These are phyloP conservation scores for Proteles cristata DNA, from an alignment of 2,113 vertebrate genomes.

Conservation along the genomic window DNA sequence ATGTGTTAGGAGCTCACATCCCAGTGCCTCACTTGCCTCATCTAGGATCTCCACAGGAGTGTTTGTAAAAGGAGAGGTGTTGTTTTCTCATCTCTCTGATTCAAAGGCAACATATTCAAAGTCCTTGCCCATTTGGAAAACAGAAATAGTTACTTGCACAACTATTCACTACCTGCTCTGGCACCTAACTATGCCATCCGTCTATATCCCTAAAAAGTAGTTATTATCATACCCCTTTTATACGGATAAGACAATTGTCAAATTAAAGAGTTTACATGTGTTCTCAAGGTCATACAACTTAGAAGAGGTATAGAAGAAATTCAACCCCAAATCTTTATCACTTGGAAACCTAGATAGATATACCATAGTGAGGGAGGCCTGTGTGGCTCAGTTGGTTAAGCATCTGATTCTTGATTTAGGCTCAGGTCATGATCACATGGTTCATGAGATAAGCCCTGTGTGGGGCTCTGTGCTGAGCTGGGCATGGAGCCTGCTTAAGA, in stretches of 20 bases:
- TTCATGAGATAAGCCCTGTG: too few relatives aligned
- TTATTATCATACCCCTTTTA: neutral
- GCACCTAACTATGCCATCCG: neutral
- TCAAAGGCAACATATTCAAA: neutral
- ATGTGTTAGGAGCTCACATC: neutral
- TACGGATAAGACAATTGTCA: neutral
- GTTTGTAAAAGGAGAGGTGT: neutral
- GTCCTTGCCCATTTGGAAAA: neutral
- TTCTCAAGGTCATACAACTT: neutral
- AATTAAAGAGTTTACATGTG: constrained; percentile 17
- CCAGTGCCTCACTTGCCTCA: neutral
- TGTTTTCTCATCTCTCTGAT: neutral
- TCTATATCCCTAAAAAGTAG: neutral
- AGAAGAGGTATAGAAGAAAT: neutral
- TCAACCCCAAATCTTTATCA: neutral
- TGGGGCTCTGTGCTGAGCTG: too few relatives aligned
- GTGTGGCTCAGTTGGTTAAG: too few relatives aligned
- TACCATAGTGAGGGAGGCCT: neutral
- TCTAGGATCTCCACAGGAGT: neutral
- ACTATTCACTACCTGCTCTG: neutral
- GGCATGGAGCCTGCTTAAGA: too few relatives aligned
- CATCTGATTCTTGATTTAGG: too few relatives aligned
- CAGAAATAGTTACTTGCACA: neutral
- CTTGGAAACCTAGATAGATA: neutral
- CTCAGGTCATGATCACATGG: too few relatives aligned